Conservation (phyloP, 2,888 invertebrate species). For the Odontocolon sp. region DNA sequence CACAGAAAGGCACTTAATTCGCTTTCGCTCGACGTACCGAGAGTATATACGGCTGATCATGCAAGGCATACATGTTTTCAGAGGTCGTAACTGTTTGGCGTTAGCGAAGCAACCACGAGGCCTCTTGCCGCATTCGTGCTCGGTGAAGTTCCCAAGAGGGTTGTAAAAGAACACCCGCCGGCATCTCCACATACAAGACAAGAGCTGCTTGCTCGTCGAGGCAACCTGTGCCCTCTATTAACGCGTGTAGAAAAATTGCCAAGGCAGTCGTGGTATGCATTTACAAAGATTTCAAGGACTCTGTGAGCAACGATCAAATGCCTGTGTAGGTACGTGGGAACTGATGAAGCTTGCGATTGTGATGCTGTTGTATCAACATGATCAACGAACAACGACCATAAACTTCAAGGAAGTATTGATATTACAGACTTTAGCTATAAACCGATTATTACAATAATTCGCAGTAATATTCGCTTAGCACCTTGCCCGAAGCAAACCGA, state of each 20-base stretch:
- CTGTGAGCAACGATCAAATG: neutral
- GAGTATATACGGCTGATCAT: neutral
- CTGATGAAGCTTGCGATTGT: neutral
- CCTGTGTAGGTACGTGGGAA: slow-evolving; percentile 32
- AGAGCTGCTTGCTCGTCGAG: slow-evolving; percentile 35
- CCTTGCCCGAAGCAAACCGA: slow-evolving; percentile 22
- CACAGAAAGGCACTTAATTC: slow-evolving; percentile 34
- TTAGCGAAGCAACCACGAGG: neutral
- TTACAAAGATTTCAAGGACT: slow-evolving; percentile 1
- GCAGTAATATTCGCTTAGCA: slow-evolving; percentile 1
- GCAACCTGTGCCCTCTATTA: slow-evolving; percentile 63
- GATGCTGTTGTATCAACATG: slow-evolving; percentile 1
- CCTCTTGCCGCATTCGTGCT: slow-evolving; percentile 16
- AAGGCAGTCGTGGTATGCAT: slow-evolving; percentile 14
- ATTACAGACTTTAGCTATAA: slow-evolving; percentile 8
- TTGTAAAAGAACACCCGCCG: slow-evolving; percentile 41
- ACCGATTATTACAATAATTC: slow-evolving; percentile 34
- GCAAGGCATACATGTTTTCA: neutral
- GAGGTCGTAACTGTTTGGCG: slow-evolving; percentile 24
- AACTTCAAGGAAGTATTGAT: slow-evolving; percentile 24
- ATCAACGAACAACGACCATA: slow-evolving; percentile 18
- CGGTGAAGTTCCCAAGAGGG: slow-evolving; percentile 20
- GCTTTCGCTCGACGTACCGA: neutral
- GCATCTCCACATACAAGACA: too few species aligned
- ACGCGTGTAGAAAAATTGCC: slow-evolving; percentile 57